A percentile compares a stretch with the other conserved stretches of the same genome.
phyloP scores from a whole-genome alignment of 2,113 vertebrate genomes.

The Chloropsis cyanopogon region DNA sequence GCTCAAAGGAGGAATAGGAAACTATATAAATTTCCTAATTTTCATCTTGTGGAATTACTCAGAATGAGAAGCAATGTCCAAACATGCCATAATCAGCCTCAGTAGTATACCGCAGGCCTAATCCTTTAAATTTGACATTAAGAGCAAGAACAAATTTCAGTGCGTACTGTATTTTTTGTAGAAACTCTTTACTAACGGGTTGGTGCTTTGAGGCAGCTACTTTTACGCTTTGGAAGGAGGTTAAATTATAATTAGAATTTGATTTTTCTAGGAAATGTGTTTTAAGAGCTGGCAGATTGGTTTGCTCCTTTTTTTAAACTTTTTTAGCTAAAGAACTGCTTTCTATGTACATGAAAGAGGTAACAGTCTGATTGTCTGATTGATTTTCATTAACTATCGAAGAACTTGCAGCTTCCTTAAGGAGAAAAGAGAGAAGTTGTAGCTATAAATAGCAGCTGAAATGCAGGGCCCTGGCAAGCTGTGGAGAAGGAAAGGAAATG shows the following conservation, averaged over 20 bases:
- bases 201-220: neutral
- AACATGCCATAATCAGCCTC: neutral
- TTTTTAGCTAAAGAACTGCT: neutral
- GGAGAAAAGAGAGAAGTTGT: neutral
- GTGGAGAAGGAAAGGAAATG: neutral
- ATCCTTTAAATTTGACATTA: neutral
- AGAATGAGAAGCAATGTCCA: neutral
- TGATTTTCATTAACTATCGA: neutral
- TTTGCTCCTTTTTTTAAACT: neutral
- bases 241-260: neutral
- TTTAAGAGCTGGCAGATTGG: neutral
- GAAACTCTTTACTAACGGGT: neutral
- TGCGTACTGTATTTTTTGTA: neutral
- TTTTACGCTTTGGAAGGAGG: neutral
- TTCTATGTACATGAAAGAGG: neutral
- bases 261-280: constrained; percentile 1
- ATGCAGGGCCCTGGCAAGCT: neutral
- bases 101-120: neutral
- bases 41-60: neutral
- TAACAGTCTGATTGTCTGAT: neutral
- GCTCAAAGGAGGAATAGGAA: neutral
- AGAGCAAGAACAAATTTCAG: neutral
- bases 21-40: neutral
- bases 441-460: neutral
- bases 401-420: neutral